A percentile compares a stretch with the other conserved stretches of the same genome.
Evolutionary conservation across 2,888 invertebrate genomes (phyloP).

Genomic region (Gortyna flavago): DNA sequence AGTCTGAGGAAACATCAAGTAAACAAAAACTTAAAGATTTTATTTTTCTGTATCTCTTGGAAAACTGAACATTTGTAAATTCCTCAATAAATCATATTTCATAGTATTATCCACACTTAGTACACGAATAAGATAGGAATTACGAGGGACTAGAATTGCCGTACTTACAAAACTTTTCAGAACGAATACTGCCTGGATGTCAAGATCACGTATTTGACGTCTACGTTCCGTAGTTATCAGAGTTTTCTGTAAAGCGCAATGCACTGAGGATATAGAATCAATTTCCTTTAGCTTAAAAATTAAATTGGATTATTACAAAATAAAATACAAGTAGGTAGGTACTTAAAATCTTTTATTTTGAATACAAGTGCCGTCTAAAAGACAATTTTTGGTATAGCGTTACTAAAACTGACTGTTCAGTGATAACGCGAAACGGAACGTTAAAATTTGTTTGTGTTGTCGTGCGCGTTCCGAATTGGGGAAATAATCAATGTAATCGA

Average conservation of each 20-base stretch:
- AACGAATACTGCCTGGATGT: slow-evolving; percentile 15
- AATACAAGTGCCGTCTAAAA: too few species aligned
- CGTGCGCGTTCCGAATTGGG: too few species aligned
- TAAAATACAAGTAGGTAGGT: background rate
- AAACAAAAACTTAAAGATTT: background rate
- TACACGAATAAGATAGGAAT: background rate
- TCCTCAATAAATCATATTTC: background rate
- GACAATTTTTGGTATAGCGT: background rate
- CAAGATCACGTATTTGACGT: slow-evolving; percentile 11
- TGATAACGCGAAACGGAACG: slow-evolving; percentile 1
- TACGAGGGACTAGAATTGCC: background rate
- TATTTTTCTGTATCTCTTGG: rapidly evolving
- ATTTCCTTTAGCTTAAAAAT: background rate
- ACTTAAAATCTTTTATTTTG: background rate
- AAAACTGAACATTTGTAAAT: background rate
- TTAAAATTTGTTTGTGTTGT: too few species aligned
- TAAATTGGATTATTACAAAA: too few species aligned
- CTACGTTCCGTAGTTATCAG: slow-evolving; percentile 10
- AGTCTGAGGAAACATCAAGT: background rate
- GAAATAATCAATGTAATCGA: too few species aligned
- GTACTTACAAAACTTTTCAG: background rate
- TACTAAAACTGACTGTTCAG: background rate
- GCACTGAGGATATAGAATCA: too few species aligned
- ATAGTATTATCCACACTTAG: too few species aligned
- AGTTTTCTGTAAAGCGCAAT: background rate